These are phyloP conservation scores for Helicoverpa armigera DNA, from an alignment of 1,140 invertebrate species.

Conservation along the genomic window DNA sequence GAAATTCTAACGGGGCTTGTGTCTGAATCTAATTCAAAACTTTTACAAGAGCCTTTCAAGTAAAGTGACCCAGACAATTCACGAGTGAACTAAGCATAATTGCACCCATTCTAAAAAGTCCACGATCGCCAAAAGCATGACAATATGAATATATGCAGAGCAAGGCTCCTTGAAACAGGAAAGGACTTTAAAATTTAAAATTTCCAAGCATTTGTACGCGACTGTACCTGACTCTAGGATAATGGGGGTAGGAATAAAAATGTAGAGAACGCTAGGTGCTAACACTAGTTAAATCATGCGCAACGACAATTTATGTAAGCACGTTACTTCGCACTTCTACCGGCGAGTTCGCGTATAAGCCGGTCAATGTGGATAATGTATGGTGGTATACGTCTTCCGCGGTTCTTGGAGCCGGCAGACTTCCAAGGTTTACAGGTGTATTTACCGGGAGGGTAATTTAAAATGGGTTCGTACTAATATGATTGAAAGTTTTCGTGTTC, in stretches of 20 bases:
- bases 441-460: background rate
- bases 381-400: background rate
- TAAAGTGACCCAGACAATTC: too few species aligned
- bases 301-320: constrained; percentile 49
- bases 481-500: background rate
- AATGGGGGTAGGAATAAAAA: constrained; percentile 54
- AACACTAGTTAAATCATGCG: constrained; percentile 56
- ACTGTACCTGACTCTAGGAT: constrained; percentile 53
- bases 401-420: background rate
- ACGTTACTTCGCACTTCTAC: constrained; percentile 45
- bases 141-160: too few species aligned
- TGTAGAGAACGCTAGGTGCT: constrained; percentile 55
- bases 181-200: constrained; percentile 13
- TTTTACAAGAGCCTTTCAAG: too few species aligned
- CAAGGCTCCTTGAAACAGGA: background rate
- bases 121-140: too few species aligned
- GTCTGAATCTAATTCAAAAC: too few species aligned
- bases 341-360: constrained; percentile 37
- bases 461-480: background rate
- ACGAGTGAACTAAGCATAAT: too few species aligned
- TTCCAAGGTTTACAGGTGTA: constrained; percentile 25
- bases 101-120: too few species aligned
- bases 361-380: constrained; percentile 37
- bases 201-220: constrained; percentile 44
- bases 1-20: too few species aligned